Base-by-base conservation (phyloP, 2,888 invertebrate genomes). In the Nomada ruficornis region DNA sequence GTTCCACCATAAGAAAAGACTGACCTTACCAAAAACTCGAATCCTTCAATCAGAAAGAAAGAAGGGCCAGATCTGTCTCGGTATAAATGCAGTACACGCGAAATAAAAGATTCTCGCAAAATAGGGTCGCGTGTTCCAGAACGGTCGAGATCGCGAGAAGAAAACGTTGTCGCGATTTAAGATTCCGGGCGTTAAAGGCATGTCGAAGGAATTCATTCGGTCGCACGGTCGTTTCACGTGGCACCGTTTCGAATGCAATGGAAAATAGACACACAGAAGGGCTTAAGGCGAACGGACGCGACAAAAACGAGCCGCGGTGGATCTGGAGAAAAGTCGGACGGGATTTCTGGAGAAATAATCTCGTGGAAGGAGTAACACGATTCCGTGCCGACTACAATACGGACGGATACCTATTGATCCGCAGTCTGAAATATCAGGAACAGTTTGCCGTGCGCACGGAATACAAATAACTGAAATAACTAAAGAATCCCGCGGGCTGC, bases 351-450 rank as follows among this genome's bases (percentile, higher is more conserved):
- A 62, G 70, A 79, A 82, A 65, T 76, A 80, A 82, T 54, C 70
- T 62, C 54, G 65, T 57, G 69, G 63, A 60, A 60, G 20, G 54
- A 62, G 70, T 80, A 82, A 82, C 82, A 63, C 47, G 62, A 76
- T 76, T 62, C 57, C 36, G 55, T 29, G 80, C 55, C 69, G 80
- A 65, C 50, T 65, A 67, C 80, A 70, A 75, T 82, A 80, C 68
- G 50, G 59, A 63, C 69, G 80, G 76, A 81, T 82, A 82, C 59
- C 65, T 82, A 82, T 82, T 82, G 82, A 82, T 82, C 72, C 60
- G 72, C 72, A 55, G 69, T 60, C 77, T 65, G 82, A 82, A 82
- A 82, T 82, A 82, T 82, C 82, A 60, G 77, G 67, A 82, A 74
- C 82, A 75, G 74, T 72, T 71, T 63, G 57, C 60, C 44, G 60